These are phyloP conservation scores for Gadus chalcogrammus DNA, from an alignment of 2,113 vertebrate species.

Conservation along the genomic window DNA sequence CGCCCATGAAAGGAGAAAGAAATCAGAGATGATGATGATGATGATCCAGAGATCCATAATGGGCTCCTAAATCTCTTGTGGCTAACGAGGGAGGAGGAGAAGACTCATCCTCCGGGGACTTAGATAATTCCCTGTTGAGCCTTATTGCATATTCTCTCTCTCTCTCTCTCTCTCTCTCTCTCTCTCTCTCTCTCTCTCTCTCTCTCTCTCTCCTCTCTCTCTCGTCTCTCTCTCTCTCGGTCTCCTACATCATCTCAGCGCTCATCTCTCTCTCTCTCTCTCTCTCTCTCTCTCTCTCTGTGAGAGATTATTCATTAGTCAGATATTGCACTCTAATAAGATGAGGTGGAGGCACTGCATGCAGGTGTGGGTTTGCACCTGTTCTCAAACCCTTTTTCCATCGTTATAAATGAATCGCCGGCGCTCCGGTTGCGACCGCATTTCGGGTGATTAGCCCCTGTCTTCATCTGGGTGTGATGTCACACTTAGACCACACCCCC, in stretches of 20 bases:
- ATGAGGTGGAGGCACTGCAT: conserved; percentile 49
- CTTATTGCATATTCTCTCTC: not conserved
- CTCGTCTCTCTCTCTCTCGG: not conserved
- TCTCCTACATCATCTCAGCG: too few relatives aligned
- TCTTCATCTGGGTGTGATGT: conserved; percentile 40
- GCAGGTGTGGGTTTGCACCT: conserved; percentile 75
- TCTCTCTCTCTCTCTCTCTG: not conserved
- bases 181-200: not conserved
- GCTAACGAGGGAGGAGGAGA: conserved; percentile 38
- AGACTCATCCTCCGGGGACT: conserved; percentile 49
- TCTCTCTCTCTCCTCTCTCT: not conserved
- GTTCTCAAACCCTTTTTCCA: conserved; percentile 28
- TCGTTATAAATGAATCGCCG: not conserved
- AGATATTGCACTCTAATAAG: conserved; percentile 73
- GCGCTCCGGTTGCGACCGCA: conserved; percentile 18
- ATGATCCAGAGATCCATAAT: conserved; percentile 37
- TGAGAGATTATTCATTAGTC: conserved; percentile 71
- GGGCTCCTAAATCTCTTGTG: conserved; percentile 30
- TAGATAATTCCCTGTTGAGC: conserved; percentile 68
- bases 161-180: too few relatives aligned
- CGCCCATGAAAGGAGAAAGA: conserved; percentile 7
- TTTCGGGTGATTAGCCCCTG: conserved; percentile 39
- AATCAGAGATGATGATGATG: not conserved
- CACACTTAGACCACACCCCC: conserved; percentile 26
- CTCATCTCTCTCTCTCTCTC: too few relatives aligned